A percentile compares a stretch with the other conserved stretches of the same genome.
These are phyloP conservation scores for Drosophila borborema DNA, from an alignment of 2,888 invertebrate genomes.

Conservation along the genomic window DNA sequence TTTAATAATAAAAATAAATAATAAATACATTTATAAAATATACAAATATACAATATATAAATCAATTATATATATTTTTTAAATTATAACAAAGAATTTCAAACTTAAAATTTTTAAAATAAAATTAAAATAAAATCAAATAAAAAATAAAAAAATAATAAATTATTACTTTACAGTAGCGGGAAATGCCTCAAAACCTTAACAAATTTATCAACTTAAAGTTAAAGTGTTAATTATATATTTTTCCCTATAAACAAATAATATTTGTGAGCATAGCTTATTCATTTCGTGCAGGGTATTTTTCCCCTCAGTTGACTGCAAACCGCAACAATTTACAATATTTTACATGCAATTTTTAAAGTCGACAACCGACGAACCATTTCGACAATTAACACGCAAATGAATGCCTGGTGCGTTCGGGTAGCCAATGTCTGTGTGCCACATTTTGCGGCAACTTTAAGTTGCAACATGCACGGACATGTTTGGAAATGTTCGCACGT, in stretches of 20 bases:
- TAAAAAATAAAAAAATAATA: background rate
- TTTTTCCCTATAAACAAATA: background rate
- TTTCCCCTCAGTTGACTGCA: constrained; percentile 5
- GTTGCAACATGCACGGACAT: constrained; percentile 11
- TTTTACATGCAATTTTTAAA: constrained; percentile 65
- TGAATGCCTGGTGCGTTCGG: constrained; percentile 24
- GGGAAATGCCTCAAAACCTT: background rate
- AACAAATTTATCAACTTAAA: no score
- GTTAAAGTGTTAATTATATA: background rate
- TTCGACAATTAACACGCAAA: constrained; percentile 62
- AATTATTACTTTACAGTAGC: background rate
- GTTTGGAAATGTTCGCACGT: background rate
- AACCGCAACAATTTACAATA: constrained; percentile 66
- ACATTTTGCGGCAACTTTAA: constrained; percentile 21
- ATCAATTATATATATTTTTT: background rate
- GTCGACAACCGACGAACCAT: constrained; percentile 40
- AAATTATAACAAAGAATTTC: no score
- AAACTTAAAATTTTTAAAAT: no score
- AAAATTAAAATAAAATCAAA: background rate
- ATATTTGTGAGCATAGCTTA: background rate
- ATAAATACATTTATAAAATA: background rate
- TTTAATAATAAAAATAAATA: background rate
- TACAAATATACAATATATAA: background rate
- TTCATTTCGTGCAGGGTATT: constrained; percentile 16
- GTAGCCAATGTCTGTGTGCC: constrained; percentile 19